Evolutionary conservation across 1,140 invertebrate genomes (phyloP).

Genomic region (Listronotus oregonensis): DNA sequence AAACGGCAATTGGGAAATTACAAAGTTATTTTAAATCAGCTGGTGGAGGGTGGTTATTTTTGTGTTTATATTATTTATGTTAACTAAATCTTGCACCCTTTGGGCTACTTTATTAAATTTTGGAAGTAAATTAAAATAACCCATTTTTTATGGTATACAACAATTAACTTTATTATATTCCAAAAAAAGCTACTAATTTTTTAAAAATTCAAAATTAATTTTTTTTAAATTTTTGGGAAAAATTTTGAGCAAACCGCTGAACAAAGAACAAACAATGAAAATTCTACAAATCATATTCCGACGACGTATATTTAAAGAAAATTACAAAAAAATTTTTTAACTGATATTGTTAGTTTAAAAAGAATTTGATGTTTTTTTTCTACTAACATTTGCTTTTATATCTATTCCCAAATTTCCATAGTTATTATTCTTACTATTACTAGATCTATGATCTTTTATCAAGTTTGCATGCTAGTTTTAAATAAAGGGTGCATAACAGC

Average conservation of each 20-base stretch:
- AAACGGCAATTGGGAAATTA: conserved; percentile 63
- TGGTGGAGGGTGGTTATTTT: conserved; percentile 59
- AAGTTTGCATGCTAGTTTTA: conserved; percentile 71
- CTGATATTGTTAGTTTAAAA: conserved; percentile 2
- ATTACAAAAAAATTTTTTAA: conserved; percentile 22
- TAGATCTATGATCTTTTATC: conserved; percentile 74
- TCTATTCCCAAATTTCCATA: conserved; percentile 58
- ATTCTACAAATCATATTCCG: conserved; percentile 50
- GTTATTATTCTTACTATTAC: conserved; percentile 62
- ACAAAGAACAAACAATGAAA: conserved; percentile 28
- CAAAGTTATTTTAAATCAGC: conserved; percentile 65
- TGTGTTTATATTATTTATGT: conserved; percentile 61
- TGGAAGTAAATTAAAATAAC: conserved; percentile 60
- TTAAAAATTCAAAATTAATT: too few relatives aligned
- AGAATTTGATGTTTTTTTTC: conserved; percentile 40
- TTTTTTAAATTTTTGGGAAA: conserved; percentile 45
- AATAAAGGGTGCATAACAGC: conserved; percentile 71
- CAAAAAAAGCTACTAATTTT: too few relatives aligned
- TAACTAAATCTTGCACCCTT: conserved; percentile 67
- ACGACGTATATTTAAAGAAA: conserved; percentile 28
- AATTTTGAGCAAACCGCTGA: conserved; percentile 39
- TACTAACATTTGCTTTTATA: conserved; percentile 49
- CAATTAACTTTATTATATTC: too few relatives aligned
- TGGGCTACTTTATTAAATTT: conserved; percentile 70
- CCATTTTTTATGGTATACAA: too few relatives aligned